Conservation (phyloP, 2,888 invertebrate genomes). For the Amiota minor region DNA sequence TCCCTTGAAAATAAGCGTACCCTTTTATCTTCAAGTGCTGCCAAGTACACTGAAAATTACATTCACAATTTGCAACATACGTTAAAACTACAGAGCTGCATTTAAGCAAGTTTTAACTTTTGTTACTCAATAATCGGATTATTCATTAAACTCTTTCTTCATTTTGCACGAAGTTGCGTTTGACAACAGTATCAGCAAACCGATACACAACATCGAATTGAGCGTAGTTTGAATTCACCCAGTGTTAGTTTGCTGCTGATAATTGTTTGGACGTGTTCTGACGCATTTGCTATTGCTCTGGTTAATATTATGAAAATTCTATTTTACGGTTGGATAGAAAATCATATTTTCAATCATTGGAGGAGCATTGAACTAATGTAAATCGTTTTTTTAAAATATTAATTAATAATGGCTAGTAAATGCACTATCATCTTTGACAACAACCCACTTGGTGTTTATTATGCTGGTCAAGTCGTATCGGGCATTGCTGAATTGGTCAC, state of each 20-base stretch:
- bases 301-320: no score
- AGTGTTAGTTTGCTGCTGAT: slow-evolving; percentile 52
- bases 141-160: no score
- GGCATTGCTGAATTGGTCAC: slow-evolving; percentile 70
- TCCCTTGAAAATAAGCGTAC: no score
- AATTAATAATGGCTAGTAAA: slow-evolving; percentile 68
- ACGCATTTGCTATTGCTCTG: slow-evolving; percentile 19
- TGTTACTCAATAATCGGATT: no score
- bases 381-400: not conserved
- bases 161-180: not conserved
- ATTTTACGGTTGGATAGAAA: no score
- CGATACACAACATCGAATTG: not conserved
- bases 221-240: slow-evolving; percentile 38
- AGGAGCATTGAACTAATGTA: not conserved
- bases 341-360: no score
- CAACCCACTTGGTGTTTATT: slow-evolving; percentile 69
- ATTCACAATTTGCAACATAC: not conserved
- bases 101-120: no score
- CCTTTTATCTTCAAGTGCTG: no score
- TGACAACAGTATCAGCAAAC: not conserved
- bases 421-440: slow-evolving; percentile 70
- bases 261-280: slow-evolving; percentile 40
- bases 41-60: no score
- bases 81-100: not conserved
- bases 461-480: slow-evolving; percentile 71